Conservation (phyloP, 2,797 vertebrate genomes). For the Mormyrus hasselquistii region DNA sequence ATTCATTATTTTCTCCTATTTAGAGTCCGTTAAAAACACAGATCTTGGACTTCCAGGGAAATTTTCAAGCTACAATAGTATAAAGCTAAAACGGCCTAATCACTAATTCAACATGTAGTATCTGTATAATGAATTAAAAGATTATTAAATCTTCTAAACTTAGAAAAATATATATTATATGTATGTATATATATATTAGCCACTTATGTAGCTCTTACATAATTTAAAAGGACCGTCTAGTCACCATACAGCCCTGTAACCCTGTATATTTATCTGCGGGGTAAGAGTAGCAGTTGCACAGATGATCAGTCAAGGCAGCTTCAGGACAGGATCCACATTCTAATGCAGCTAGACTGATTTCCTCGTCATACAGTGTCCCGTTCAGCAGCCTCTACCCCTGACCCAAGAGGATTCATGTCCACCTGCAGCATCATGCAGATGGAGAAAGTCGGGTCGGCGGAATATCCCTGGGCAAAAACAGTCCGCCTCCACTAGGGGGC, state of each 20-base stretch:
- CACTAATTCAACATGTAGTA: not conserved
- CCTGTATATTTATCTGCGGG: not conserved
- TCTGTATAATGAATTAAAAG: not conserved
- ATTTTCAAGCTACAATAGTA: not conserved
- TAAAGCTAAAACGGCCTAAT: not conserved
- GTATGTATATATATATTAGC: too few species aligned
- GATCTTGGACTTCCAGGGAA: not conserved
- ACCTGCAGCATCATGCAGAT: not conserved
- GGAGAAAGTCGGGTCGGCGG: not conserved
- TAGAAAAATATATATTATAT: not conserved
- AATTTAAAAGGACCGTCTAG: not conserved
- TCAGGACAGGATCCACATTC: not conserved
- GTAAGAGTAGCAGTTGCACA: not conserved
- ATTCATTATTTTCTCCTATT: not conserved
- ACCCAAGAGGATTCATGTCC: not conserved
- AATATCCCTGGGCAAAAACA: not conserved
- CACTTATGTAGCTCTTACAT: not conserved
- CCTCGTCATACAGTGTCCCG: not conserved
- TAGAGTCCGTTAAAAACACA: not conserved
- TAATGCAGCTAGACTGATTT: not conserved
- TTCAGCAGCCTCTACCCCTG: not conserved
- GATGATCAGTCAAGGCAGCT: not conserved
- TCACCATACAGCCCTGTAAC: not conserved
- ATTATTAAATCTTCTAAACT: not conserved
- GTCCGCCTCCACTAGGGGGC: not conserved